Conservation (phyloP, 2,113 vertebrate species). For the Pycnonotus jocosus region DNA sequence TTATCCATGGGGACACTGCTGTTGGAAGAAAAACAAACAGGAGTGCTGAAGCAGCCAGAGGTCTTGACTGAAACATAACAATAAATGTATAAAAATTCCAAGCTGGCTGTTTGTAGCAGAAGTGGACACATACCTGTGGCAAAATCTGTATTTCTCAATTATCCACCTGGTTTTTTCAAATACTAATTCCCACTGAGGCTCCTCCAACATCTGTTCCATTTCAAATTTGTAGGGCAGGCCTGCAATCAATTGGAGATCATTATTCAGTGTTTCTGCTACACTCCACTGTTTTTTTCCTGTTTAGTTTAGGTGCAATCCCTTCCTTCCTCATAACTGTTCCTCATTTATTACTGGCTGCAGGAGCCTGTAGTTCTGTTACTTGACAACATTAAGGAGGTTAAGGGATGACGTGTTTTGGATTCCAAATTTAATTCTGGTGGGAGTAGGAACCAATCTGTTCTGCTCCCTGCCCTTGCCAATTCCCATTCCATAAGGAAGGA, state of each 20-base stretch:
- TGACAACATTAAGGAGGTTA: background rate
- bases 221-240: constrained; percentile 95
- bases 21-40: constrained; percentile 41
- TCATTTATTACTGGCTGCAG: background rate
- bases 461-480: background rate
- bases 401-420: background rate
- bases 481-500: background rate
- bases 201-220: constrained; percentile 80
- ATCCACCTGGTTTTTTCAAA: constrained; percentile 93
- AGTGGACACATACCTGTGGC: constrained; percentile 74
- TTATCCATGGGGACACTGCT: constrained; percentile 90
- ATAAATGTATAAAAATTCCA: background rate
- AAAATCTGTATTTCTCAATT: constrained; percentile 86
- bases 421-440: background rate
- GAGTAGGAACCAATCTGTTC: background rate
- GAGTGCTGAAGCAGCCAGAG: background rate
- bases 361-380: background rate
- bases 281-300: background rate
- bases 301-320: background rate
- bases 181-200: constrained; percentile 86
- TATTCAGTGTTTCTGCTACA: background rate
- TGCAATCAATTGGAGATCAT: constrained; percentile 36
- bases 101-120: background rate
- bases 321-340: background rate
- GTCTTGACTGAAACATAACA: background rate